Conservation (phyloP, 2,797 vertebrate species). For the Neopelma chrysocephalum region DNA sequence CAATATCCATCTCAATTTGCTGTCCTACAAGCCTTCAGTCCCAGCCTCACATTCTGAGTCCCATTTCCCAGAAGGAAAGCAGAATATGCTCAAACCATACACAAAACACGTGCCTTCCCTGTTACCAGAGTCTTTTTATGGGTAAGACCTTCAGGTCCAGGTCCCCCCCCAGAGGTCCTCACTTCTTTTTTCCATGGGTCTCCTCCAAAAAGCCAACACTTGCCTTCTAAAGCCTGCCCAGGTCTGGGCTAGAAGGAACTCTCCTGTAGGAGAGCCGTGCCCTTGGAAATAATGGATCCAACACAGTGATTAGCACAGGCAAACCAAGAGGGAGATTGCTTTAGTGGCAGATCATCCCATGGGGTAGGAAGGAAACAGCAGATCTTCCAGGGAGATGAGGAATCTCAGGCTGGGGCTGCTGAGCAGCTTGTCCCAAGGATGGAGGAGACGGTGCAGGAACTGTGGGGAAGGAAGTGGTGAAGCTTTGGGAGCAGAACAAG, state of each 20-base stretch:
- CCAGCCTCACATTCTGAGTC: not conserved
- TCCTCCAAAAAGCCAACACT: not conserved
- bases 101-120: accelerated
- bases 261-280: not conserved
- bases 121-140: not conserved
- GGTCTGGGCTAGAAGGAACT: not conserved
- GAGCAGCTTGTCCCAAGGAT: not conserved
- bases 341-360: not conserved
- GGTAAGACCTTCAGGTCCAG: not conserved
- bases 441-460: not conserved
- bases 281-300: not conserved
- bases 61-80: not conserved
- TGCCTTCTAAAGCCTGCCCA: not conserved
- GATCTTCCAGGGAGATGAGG: not conserved
- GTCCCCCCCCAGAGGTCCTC: accelerated
- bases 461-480: not conserved
- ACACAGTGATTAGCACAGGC: not conserved
- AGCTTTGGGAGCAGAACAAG: not conserved
- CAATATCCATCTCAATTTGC: not conserved
- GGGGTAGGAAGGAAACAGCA: not conserved
- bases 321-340: not conserved
- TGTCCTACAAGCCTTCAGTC: not conserved
- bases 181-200: not conserved
- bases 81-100: not conserved
- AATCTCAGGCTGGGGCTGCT: not conserved